Percentiles rank a stretch among this genome's conserved stretches.
These are phyloP conservation scores for Eurosta solidaginis DNA, from an alignment of 1,140 invertebrate species.

Conservation along the genomic window DNA sequence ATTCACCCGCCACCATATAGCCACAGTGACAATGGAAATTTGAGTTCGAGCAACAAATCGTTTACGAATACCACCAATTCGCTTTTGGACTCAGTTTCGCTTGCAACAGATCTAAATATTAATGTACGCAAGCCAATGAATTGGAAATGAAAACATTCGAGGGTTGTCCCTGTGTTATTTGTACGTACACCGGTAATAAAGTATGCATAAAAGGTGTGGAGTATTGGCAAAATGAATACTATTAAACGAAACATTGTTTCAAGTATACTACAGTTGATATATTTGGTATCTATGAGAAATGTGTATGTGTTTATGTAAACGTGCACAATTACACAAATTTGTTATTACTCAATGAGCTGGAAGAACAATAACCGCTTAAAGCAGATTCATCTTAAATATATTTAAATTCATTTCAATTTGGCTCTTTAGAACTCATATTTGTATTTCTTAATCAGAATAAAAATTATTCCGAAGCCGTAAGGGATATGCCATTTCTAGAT, in stretches of 20 bases:
- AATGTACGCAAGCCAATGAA: slow-evolving; percentile 51
- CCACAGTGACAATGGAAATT: slow-evolving; percentile 18
- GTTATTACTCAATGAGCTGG: not conserved
- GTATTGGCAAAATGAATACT: slow-evolving; percentile 22
- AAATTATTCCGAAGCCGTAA: too few species aligned
- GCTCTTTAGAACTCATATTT: not conserved
- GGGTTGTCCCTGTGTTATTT: slow-evolving; percentile 9
- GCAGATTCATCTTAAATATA: not conserved
- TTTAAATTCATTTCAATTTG: not conserved
- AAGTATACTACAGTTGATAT: not conserved
- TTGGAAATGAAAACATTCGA: slow-evolving; percentile 42
- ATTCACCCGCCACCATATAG: not conserved
- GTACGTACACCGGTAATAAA: slow-evolving; percentile 11
- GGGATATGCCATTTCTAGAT: too few species aligned
- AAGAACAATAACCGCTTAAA: not conserved
- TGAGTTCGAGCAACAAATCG: slow-evolving; percentile 46
- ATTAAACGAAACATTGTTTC: not conserved
- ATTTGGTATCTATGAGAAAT: not conserved
- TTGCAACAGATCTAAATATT: slow-evolving; percentile 52
- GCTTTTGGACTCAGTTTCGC: not conserved
- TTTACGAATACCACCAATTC: slow-evolving; percentile 42
- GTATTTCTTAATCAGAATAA: too few species aligned
- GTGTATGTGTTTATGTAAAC: not conserved
- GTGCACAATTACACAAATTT: not conserved
- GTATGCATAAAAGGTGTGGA: not conserved